A percentile compares a stretch with the other conserved stretches of the same genome.
phyloP scores from a whole-genome alignment of 1,140 invertebrate species.

The Sitophilus oryzae region DNA sequence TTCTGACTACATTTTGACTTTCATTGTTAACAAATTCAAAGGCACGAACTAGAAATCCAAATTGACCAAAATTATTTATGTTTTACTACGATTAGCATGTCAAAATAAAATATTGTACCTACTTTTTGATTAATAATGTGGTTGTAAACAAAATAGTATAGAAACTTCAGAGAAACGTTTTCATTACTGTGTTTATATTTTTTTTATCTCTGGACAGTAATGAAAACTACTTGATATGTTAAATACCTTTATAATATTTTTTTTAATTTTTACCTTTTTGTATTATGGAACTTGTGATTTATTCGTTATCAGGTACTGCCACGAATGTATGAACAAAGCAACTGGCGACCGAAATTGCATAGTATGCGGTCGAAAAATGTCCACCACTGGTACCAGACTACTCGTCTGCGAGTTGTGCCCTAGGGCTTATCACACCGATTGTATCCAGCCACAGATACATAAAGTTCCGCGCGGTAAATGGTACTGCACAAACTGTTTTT shows the following conservation, averaged over 20 bases:
- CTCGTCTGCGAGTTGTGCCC: slow-evolving; percentile 84
- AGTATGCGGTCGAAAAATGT: slow-evolving; percentile 74
- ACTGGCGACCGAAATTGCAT: slow-evolving; percentile 81
- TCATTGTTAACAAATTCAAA: too few species aligned
- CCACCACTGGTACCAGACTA: slow-evolving; percentile 59
- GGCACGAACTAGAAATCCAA: too few species aligned
- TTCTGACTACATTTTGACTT: too few species aligned
- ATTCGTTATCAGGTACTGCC: slow-evolving; percentile 69
- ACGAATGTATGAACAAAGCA: slow-evolving; percentile 94
- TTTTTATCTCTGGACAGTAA: too few species aligned
- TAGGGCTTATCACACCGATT: slow-evolving; percentile 86
- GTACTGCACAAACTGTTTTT: slow-evolving; percentile 77
- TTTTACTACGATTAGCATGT: too few species aligned
- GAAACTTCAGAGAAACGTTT: too few species aligned
- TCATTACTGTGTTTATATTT: too few species aligned
- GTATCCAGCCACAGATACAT: slow-evolving; percentile 78
- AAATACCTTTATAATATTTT: neutral
- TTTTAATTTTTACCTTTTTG: slow-evolving; percentile 1
- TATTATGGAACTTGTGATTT: neutral
- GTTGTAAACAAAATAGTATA: too few species aligned
- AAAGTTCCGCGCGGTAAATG: slow-evolving; percentile 83
- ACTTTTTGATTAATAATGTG: too few species aligned
- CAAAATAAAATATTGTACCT: too few species aligned
- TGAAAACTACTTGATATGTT: too few species aligned
- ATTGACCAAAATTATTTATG: too few species aligned